Conservation (phyloP, 2,888 invertebrate genomes). For the Nomada goodeniana region DNA sequence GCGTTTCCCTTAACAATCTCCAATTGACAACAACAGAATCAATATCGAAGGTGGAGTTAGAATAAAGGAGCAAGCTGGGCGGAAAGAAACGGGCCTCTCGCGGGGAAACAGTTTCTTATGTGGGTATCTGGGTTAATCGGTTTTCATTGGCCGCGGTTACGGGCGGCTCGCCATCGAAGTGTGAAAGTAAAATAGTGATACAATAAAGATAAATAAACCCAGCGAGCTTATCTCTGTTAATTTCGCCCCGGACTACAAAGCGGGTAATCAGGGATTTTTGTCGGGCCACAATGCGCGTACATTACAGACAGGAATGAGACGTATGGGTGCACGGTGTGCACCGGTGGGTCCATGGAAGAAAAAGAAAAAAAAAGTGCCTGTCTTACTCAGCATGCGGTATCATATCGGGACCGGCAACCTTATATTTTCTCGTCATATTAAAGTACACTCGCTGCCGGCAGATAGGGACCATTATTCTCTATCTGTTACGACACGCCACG, state of each 20-base stretch:
- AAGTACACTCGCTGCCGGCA: conserved; percentile 68
- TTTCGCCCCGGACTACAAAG: conserved; percentile 53
- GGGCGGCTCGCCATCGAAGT: conserved; percentile 52
- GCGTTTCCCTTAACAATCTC: not conserved
- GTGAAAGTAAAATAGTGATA: conserved; percentile 69
- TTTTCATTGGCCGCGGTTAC: conserved; percentile 42
- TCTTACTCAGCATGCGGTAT: conserved; percentile 67
- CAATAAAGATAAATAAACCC: conserved; percentile 62
- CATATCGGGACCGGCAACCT: conserved; percentile 69
- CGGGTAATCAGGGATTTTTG: conserved; percentile 64
- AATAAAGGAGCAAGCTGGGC: not conserved
- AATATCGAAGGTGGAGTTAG: not conserved
- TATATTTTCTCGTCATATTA: conserved; percentile 77
- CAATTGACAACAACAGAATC: conserved; percentile 14
- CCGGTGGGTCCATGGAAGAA: not conserved
- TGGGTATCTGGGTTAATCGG: conserved; percentile 63
- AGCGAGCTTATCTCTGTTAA: conserved; percentile 64
- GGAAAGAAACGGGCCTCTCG: conserved; percentile 27
- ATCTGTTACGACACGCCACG: conserved; percentile 68
- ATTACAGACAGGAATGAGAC: conserved; percentile 16
- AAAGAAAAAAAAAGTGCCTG: conserved; percentile 24
- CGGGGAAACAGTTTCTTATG: conserved; percentile 39
- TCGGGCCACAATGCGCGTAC: conserved; percentile 23
- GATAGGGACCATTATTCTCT: conserved; percentile 69
- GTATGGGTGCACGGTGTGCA: conserved; percentile 28